Conservation (phyloP, 2,888 invertebrate species). For the Chrysolina oricalcia region DNA sequence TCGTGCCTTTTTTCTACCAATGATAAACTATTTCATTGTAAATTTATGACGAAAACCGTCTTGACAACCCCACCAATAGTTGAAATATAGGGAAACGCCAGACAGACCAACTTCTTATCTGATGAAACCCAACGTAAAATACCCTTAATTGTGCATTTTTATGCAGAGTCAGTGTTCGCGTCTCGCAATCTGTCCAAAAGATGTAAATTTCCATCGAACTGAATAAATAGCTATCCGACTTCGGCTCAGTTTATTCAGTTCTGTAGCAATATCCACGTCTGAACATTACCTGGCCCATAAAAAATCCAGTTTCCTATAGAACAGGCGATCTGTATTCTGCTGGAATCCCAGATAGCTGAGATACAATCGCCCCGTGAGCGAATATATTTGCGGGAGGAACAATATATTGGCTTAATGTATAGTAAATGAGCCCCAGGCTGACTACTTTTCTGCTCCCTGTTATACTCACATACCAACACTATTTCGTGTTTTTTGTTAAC, state of each 20-base stretch:
- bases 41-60: no score
- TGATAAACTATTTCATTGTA: no score
- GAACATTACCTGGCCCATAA: constrained; percentile 69
- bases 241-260: constrained; percentile 48
- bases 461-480: constrained; percentile 34
- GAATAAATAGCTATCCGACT: constrained; percentile 46
- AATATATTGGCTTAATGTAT: constrained; percentile 67
- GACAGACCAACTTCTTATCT: neutral
- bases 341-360: constrained; percentile 67
- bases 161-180: constrained; percentile 40
- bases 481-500: constrained; percentile 23
- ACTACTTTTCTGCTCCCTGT: constrained; percentile 52
- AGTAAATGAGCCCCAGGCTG: constrained; percentile 63
- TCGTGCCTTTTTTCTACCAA: no score
- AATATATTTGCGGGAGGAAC: constrained; percentile 68
- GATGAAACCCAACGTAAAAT: constrained; percentile 26
- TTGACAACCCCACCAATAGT: neutral
- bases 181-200: constrained; percentile 48
- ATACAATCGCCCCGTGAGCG: constrained; percentile 67
- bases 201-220: constrained; percentile 51
- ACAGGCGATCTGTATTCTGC: constrained; percentile 67
- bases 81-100: neutral
- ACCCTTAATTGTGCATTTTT: constrained; percentile 48
- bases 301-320: constrained; percentile 66
- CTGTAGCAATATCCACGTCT: constrained; percentile 67